A percentile compares a stretch with the other conserved stretches of the same genome.
These are phyloP conservation scores for Tolmerus cingulatus DNA, from an alignment of 2,888 invertebrate species.

Conservation along the genomic window DNA sequence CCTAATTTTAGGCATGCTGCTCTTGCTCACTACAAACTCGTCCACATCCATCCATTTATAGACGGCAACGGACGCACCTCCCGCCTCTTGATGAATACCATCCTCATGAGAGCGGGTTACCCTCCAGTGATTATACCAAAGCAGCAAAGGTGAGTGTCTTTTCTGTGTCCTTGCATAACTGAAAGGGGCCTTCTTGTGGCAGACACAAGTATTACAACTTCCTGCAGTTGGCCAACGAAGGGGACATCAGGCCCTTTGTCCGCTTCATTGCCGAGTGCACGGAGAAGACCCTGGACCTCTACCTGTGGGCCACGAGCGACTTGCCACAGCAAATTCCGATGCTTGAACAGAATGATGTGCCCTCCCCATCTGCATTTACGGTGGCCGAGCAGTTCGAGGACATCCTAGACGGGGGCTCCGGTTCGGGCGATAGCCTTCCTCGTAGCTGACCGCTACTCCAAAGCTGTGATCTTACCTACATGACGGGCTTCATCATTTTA, in stretches of 20 bases:
- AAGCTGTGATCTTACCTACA: slow-evolving; percentile 21
- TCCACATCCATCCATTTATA: slow-evolving; percentile 95
- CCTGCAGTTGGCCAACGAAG: slow-evolving; percentile 89
- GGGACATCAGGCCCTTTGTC: slow-evolving; percentile 94
- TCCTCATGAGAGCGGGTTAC: slow-evolving; percentile 94
- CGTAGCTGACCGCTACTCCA: slow-evolving; percentile 10
- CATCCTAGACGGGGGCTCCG: background rate
- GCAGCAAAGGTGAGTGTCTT: slow-evolving; percentile 69
- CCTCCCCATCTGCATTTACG: slow-evolving; percentile 41
- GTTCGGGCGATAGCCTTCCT: background rate
- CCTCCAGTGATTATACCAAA: slow-evolving; percentile 95
- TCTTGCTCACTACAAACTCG: slow-evolving; percentile 94
- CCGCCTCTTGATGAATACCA: slow-evolving; percentile 92
- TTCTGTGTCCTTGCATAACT: background rate
- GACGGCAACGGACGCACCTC: slow-evolving; percentile 98
- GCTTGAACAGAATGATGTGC: slow-evolving; percentile 63
- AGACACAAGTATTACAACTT: slow-evolving; percentile 86
- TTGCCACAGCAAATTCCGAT: slow-evolving; percentile 74
- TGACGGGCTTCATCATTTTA: slow-evolving; percentile 24
- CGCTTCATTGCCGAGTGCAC: slow-evolving; percentile 95
- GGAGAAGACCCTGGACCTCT: slow-evolving; percentile 86
- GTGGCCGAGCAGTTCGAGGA: slow-evolving; percentile 37
- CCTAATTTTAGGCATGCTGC: slow-evolving; percentile 81
- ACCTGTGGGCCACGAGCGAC: slow-evolving; percentile 83
- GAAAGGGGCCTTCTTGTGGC: slow-evolving; percentile 37